Evolutionary conservation across 2,113 vertebrate species (phyloP), one percentile per base, ranked within the genome.

Genomic region (Sardina pilchardus): DNA sequence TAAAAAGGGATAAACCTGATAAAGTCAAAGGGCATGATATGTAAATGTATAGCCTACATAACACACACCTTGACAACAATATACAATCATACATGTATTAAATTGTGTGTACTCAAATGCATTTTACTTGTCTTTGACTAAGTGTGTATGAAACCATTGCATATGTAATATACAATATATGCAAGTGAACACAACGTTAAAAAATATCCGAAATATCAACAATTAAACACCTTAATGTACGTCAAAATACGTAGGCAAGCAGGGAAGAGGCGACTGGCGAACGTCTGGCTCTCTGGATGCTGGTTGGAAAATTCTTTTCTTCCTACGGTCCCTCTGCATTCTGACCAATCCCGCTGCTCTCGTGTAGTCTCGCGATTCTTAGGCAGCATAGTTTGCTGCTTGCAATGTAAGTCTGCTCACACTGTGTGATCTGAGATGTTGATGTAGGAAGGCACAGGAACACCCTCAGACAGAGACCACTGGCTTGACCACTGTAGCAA

Each of bases 401-500:
- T 78, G 71, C 71, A 78, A 78, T 78, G 34, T 19, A 78, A 78
- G 71, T 78, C 71, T 36, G 71, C 71, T 78, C 63, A 21, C 53
- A 71, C 71, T 34, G 26, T 78, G 71, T 78, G 71, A 34, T 39
- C 71, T 78, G 71, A 78, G 71, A 78, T 78, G 71, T 78, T 78
- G 71, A 78, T 78, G 71, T 78, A 36, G 4, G 71, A 78, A 78
- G 71, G 71, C 71, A n/a, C 14, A 12, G 71, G 71, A 78, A 78
- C 71, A 78, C 71, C 71, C 71, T 39, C 36, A 78, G 71, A 34
- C 16, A 36, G 71, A 78, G 71, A 78, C 71, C 71, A 78, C 71
- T 78, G 30, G 30, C 30, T 78, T 78, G 71, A 78, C 36, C 1
- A 42, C 71, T 78, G 30, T 78, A 17, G 30, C 26, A 34, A 78